These are phyloP conservation scores for Siphlonurus alternatus DNA, from an alignment of 2,888 invertebrate species.

Conservation along the genomic window DNA sequence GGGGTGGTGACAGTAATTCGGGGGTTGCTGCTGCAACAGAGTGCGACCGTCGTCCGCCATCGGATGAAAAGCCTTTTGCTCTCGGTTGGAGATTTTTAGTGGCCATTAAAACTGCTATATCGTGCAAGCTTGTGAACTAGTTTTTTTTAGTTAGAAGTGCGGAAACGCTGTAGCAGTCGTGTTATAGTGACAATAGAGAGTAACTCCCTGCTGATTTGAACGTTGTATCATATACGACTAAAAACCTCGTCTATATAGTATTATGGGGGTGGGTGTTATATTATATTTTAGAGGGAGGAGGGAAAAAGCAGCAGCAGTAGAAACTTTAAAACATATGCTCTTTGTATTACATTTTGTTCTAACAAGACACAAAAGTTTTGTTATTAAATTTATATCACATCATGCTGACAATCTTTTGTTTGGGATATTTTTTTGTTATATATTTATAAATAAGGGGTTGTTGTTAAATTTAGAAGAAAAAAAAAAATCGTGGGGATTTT, in stretches of 20 bases:
- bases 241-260: too few species aligned
- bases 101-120: not conserved
- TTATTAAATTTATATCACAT: too few species aligned
- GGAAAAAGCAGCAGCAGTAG: not conserved
- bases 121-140: not conserved
- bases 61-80: not conserved
- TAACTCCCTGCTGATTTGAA: too few species aligned
- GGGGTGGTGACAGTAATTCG: not conserved
- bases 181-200: not conserved
- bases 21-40: not conserved
- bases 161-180: not conserved
- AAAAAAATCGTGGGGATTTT: too few species aligned
- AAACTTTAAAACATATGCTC: not conserved
- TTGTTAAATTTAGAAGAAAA: too few species aligned
- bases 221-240: too few species aligned
- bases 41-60: not conserved
- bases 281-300: not conserved
- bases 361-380: too few species aligned
- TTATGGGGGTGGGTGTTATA: not conserved
- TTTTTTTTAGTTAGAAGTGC: not conserved
- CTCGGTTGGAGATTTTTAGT: slow-evolving; percentile 1
- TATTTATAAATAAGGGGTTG: too few species aligned
- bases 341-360: not conserved
- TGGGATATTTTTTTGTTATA: too few species aligned
- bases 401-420: too few species aligned